Evolutionary conservation across 2,888 invertebrate species (phyloP).

Genomic region (Acheta domesticus): DNA sequence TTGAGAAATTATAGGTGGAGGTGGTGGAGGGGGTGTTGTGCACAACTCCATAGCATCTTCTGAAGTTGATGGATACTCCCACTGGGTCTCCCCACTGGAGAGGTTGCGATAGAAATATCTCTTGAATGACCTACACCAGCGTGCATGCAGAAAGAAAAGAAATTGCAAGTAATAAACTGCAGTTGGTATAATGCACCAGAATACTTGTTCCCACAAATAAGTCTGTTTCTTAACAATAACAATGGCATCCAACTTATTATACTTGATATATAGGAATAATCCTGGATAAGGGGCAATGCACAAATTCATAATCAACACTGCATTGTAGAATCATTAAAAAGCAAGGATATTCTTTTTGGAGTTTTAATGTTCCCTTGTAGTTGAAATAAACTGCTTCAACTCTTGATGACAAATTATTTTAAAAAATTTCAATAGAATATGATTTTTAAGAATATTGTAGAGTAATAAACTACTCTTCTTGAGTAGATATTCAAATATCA

Average conservation of each 20-base stretch:
- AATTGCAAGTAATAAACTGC: slow-evolving; percentile 26
- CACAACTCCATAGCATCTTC: slow-evolving; percentile 36
- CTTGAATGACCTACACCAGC: slow-evolving; percentile 57
- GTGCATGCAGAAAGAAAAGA: slow-evolving; percentile 25
- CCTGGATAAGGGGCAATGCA: too few relatives aligned
- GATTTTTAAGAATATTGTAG: too few relatives aligned
- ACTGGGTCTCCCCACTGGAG: slow-evolving; percentile 57
- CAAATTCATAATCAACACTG: too few relatives aligned
- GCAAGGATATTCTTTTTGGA: too few relatives aligned
- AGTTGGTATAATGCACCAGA: slow-evolving; percentile 19
- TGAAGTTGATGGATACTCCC: slow-evolving; percentile 57
- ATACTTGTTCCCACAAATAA: not conserved
- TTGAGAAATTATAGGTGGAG: slow-evolving; percentile 44
- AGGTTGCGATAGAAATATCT: slow-evolving; percentile 65
- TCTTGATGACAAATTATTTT: too few relatives aligned
- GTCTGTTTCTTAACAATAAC: not conserved
- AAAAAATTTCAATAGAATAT: too few relatives aligned
- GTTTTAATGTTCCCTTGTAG: too few relatives aligned
- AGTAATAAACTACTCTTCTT: too few relatives aligned
- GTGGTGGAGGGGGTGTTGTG: slow-evolving; percentile 37
- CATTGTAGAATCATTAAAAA: too few relatives aligned
- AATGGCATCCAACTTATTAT: slow-evolving; percentile 19
- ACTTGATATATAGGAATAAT: too few relatives aligned
- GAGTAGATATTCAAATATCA: not conserved
- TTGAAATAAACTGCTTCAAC: too few relatives aligned